A percentile compares a stretch with the other conserved stretches of the same genome.
These are phyloP conservation scores for Frankliniella intonsa DNA, from an alignment of 2,888 invertebrate genomes.

Conservation along the genomic window DNA sequence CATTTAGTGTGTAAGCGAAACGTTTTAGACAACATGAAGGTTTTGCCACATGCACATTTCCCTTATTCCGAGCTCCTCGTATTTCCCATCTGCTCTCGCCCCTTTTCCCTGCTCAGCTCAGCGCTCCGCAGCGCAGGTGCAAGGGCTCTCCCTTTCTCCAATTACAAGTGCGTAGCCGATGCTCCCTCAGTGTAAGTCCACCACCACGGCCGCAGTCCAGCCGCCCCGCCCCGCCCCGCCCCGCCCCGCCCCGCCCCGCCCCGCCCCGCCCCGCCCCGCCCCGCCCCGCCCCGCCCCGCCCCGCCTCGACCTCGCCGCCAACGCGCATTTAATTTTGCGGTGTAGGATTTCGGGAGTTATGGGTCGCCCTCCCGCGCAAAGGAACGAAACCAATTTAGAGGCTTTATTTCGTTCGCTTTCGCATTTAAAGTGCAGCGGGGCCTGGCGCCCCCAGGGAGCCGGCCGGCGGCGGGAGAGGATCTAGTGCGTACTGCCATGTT, in stretches of 20 bases:
- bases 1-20: no score
- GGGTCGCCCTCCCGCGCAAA: background rate
- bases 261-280: background rate
- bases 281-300: no score
- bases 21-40: no score
- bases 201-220: no score
- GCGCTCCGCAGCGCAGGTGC: background rate
- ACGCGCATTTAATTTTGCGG: background rate
- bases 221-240: background rate
- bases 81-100: no score
- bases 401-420: slow-evolving; percentile 9
- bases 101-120: background rate
- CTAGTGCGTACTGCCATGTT: background rate
- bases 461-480: no score
- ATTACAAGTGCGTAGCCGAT: no score
- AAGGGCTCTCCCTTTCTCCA: background rate
- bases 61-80: no score
- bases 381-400: slow-evolving; percentile 20
- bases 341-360: slow-evolving; percentile 18
- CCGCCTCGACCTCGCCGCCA: background rate
- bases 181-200: no score
- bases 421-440: background rate
- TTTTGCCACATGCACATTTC: no score
- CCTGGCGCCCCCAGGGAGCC: no score
- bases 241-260: no score